phyloP scores from a whole-genome alignment of 2,113 vertebrate species.

The Oriolus oriolus region DNA sequence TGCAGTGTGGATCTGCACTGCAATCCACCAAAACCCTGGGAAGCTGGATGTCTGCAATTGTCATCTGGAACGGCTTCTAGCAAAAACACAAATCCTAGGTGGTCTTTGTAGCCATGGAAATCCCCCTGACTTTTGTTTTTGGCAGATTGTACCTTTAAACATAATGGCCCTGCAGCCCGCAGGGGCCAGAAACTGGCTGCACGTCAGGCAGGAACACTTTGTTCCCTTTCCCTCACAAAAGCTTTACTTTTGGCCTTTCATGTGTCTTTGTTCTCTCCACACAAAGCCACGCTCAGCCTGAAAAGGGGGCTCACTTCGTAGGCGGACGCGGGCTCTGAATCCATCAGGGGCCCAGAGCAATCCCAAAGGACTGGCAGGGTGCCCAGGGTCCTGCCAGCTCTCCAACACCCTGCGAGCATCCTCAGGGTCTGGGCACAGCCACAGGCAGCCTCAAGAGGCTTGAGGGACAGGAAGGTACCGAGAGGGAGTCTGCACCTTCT shows the following conservation, averaged over 20 bases:
- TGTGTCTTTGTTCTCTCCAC: constrained; percentile 19
- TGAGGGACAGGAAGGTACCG: neutral
- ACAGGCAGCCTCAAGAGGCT: neutral
- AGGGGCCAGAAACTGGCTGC: neutral
- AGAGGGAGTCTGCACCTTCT: neutral
- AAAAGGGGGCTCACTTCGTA: neutral
- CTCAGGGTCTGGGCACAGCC: neutral
- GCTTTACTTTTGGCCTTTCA: constrained; percentile 28
- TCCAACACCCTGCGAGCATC: neutral
- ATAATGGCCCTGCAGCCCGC: neutral
- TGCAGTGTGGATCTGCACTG: neutral
- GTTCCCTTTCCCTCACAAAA: constrained; percentile 35
- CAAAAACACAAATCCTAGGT: neutral
- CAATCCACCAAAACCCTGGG: neutral
- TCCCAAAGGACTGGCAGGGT: neutral
- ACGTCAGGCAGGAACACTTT: constrained; percentile 2
- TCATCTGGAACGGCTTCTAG: neutral
- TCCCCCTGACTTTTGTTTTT: constrained; percentile 4
- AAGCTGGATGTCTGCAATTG: neutral
- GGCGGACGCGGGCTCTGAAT: neutral
- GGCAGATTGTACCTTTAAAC: constrained; percentile 4
- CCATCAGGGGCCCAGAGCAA: neutral
- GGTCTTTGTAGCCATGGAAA: constrained; percentile 46
- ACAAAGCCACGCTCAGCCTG: neutral
- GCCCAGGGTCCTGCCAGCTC: neutral